These are phyloP conservation scores for Miniopterus natalensis DNA, from an alignment of 2,113 vertebrate species.

Conservation along the genomic window DNA sequence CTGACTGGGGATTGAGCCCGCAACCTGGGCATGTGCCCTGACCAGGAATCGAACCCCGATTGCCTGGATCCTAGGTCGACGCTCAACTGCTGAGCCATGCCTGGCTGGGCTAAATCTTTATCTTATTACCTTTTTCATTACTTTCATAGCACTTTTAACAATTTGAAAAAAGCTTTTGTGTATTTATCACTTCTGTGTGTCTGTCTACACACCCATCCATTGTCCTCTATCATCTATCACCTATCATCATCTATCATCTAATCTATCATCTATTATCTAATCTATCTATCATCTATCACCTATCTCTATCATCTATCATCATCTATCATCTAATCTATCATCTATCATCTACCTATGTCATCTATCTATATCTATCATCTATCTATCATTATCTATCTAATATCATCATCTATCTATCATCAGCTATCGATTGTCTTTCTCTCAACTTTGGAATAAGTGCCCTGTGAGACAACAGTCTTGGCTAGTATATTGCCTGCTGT, in stretches of 20 bases:
- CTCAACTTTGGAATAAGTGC: background rate
- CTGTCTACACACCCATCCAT: background rate
- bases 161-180: constrained; percentile 18
- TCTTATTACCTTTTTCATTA: background rate
- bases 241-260: background rate
- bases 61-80: no score
- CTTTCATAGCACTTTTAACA: background rate
- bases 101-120: background rate
- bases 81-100: no score
- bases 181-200: background rate
- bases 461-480: background rate
- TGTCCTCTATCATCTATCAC: background rate
- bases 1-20: no score
- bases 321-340: background rate
- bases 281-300: background rate
- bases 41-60: no score
- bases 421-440: background rate
- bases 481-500: background rate
- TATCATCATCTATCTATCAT: background rate
- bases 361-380: background rate
- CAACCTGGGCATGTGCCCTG: no score
- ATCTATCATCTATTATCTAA: background rate
- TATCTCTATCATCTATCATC: background rate
- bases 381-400: background rate
- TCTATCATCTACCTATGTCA: background rate